phyloP scores from a whole-genome alignment of 1,140 invertebrate genomes.

The Drosophila gunungcola region DNA sequence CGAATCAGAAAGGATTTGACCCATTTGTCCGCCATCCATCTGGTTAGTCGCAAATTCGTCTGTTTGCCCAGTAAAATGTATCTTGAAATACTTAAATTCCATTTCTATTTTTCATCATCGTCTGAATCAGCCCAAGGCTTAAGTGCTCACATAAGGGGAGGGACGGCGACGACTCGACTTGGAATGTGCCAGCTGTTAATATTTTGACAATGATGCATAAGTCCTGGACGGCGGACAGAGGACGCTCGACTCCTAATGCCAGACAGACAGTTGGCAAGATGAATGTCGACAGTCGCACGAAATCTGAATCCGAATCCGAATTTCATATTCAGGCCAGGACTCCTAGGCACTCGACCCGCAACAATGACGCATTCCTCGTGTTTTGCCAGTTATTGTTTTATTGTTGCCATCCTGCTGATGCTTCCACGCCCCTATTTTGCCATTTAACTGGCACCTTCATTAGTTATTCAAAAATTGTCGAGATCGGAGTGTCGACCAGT shows the following conservation, averaged over 20 bases:
- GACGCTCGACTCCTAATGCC: conserved; percentile 58
- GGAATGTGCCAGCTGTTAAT: conserved; percentile 80
- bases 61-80: conserved; percentile 50
- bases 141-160: conserved; percentile 58
- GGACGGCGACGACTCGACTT: conserved; percentile 8
- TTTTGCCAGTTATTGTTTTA: conserved; percentile 61
- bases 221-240: conserved; percentile 54
- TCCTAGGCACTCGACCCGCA: conserved; percentile 31
- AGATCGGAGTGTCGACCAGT: conserved; percentile 23
- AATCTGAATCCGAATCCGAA: conserved; percentile 66
- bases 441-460: conserved; percentile 76
- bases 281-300: conserved; percentile 78
- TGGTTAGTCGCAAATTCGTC: conserved; percentile 41
- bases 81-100: conserved; percentile 73
- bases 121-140: conserved; percentile 43
- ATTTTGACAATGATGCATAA: conserved; percentile 82
- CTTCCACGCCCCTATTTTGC: conserved; percentile 33
- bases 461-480: conserved; percentile 80
- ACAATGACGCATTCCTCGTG: conserved; percentile 35
- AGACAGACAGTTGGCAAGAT: conserved; percentile 77
- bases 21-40: conserved; percentile 47
- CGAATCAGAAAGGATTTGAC: conserved; percentile 65
- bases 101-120: conserved; percentile 75
- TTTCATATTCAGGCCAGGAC: conserved; percentile 77
- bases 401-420: conserved; percentile 43